Evolutionary conservation across 2,888 invertebrate genomes (phyloP).

Genomic region (Leptopilina syphax): DNA sequence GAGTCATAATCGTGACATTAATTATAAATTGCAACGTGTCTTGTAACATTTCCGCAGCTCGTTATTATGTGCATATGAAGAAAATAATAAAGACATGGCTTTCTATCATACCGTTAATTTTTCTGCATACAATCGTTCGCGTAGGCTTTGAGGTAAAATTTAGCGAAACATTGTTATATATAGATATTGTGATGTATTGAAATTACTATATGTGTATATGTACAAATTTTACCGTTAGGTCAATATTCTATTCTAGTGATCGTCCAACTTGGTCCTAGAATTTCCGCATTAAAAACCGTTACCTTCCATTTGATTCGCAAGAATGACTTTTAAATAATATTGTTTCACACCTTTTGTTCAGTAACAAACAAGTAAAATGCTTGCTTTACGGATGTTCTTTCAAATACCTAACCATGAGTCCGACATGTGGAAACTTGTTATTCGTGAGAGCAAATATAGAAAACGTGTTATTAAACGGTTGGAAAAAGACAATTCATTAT

Average conservation of each 20-base stretch:
- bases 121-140: background rate
- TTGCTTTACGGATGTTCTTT: constrained; percentile 26
- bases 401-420: background rate
- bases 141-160: constrained; percentile 14
- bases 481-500: too few relatives aligned
- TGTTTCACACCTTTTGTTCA: constrained; percentile 22
- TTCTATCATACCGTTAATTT: constrained; percentile 35
- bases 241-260: constrained; percentile 16
- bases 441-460: too few relatives aligned
- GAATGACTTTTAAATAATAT: constrained; percentile 24
- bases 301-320: constrained; percentile 17
- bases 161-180: constrained; percentile 3
- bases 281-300: constrained; percentile 33
- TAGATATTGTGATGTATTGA: background rate
- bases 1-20: constrained; percentile 4
- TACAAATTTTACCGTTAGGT: constrained; percentile 4
- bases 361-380: background rate
- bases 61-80: constrained; percentile 8
- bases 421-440: too few relatives aligned
- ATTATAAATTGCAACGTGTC: background rate
- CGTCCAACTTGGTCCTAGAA: background rate
- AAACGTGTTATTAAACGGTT: too few relatives aligned
- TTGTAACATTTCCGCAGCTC: background rate
- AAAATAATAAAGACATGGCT: constrained; percentile 14
- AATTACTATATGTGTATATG: background rate